Percentiles rank a stretch among this genome's conserved stretches.
Evolutionary conservation across 2,797 vertebrate genomes (phyloP).

Genomic region (Lepus townsendii): DNA sequence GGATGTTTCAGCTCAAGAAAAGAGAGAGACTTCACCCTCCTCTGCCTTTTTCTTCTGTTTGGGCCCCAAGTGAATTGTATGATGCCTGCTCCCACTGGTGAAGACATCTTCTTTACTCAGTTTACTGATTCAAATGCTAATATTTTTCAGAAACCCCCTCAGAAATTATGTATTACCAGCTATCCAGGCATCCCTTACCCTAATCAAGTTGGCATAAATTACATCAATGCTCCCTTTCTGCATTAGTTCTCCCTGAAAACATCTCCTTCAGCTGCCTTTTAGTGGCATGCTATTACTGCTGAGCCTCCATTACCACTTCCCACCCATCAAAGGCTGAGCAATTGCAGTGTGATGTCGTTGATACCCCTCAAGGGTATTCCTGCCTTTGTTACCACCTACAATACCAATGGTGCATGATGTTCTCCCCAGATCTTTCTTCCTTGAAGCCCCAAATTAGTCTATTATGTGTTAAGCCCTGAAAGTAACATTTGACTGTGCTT

Average conservation of each 20-base stretch:
- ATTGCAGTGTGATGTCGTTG: neutral
- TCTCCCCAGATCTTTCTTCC: neutral
- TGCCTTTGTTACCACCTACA: neutral
- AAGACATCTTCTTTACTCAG: neutral
- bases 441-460: neutral
- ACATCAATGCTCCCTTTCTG: neutral
- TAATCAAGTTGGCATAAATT: neutral
- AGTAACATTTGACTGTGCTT: conserved; percentile 13
- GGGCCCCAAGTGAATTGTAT: neutral
- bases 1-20: neutral
- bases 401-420: neutral
- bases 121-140: neutral
- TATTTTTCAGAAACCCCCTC: neutral
- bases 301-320: neutral
- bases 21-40: neutral
- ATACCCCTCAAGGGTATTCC: neutral
- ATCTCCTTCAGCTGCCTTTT: neutral
- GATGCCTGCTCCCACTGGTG: neutral
- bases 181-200: neutral
- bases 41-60: neutral
- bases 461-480: neutral
- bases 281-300: neutral
- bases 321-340: neutral
- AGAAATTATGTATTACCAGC: neutral
- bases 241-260: neutral